Percentiles rank a stretch among this genome's conserved stretches.
Conservation (phyloP, 2,797 vertebrate species). For the Rhabdophis nuchalis region DNA sequence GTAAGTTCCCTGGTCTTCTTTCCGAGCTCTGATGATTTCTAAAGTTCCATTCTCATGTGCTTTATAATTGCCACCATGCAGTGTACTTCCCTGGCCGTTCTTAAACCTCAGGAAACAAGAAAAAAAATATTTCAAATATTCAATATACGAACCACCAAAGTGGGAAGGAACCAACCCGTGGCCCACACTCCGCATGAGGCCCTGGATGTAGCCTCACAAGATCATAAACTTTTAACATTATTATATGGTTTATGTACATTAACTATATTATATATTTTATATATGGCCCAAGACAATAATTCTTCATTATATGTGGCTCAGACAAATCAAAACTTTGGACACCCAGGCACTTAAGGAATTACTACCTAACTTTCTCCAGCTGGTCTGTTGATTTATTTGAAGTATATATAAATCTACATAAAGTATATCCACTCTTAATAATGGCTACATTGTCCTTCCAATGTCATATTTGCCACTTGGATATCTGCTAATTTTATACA, state of each 20-base stretch:
- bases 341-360: background rate
- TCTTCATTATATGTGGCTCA: background rate
- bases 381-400: background rate
- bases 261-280: background rate
- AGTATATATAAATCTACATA: background rate
- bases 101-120: conserved; percentile 87
- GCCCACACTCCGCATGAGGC: background rate
- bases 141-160: background rate
- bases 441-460: background rate
- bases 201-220: background rate
- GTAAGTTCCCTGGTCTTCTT: conserved; percentile 92
- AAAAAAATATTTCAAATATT: background rate
- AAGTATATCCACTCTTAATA: background rate
- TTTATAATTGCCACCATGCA: conserved; percentile 91
- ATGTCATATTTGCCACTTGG: background rate
- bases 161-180: background rate
- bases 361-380: background rate
- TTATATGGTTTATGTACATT: background rate
- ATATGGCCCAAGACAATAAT: background rate
- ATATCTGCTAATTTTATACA: background rate
- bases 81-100: conserved; percentile 91
- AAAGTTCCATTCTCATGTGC: conserved; percentile 87
- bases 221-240: background rate
- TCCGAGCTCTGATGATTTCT: conserved; percentile 81
- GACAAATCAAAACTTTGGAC: background rate